Percentiles rank a stretch among this genome's conserved stretches.
phyloP scores from a whole-genome alignment of 2,113 vertebrate genomes.

The Nycticryphes semicollaris region DNA sequence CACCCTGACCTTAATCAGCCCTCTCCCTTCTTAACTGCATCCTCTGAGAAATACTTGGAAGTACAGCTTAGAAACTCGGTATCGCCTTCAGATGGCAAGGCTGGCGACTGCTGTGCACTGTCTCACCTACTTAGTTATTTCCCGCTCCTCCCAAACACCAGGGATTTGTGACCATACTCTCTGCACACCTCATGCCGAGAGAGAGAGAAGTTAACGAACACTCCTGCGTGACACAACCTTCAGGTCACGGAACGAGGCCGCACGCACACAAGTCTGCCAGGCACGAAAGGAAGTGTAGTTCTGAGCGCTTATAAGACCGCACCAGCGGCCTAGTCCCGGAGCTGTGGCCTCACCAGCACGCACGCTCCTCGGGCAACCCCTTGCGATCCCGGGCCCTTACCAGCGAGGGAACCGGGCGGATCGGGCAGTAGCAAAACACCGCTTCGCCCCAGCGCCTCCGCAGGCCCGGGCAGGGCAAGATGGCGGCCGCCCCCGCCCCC shows the following conservation, averaged over 20 bases:
- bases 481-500: neutral
- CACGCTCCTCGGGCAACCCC: rapidly evolving
- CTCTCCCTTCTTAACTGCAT: neutral
- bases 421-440: neutral
- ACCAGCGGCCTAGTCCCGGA: rapidly evolving
- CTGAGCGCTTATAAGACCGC: rapidly evolving
- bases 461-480: neutral
- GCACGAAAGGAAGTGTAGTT: rapidly evolving
- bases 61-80: rapidly evolving
- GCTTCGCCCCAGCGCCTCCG: too few species aligned
- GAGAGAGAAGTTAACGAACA: rapidly evolving
- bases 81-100: rapidly evolving
- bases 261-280: rapidly evolving
- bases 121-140: rapidly evolving
- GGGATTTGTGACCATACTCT: rapidly evolving
- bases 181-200: rapidly evolving
- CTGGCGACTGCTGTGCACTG: rapidly evolving
- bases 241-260: rapidly evolving
- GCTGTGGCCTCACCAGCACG: rapidly evolving
- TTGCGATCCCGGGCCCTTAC: too few species aligned
- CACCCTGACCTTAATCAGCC: rapidly evolving
- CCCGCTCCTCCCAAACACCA: rapidly evolving
- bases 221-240: rapidly evolving
- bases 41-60: rapidly evolving
- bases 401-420: too few species aligned